phyloP scores from a whole-genome alignment of 2,113 vertebrate genomes.

The Petromus typicus region DNA sequence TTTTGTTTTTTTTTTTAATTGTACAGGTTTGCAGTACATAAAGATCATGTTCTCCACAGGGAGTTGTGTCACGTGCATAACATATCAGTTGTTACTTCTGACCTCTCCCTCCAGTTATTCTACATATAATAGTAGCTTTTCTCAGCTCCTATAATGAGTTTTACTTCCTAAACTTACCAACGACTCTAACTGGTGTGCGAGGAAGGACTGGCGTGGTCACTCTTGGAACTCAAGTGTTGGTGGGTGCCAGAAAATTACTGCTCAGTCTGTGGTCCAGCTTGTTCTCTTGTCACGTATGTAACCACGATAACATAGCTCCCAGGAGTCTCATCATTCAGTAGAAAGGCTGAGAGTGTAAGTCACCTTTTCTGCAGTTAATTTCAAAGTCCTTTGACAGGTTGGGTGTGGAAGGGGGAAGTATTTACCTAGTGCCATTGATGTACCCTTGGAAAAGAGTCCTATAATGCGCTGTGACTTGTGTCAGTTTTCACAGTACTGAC shows the following conservation, averaged over 20 bases:
- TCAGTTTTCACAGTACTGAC: not conserved
- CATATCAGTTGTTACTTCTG: no score
- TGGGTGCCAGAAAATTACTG: not conserved
- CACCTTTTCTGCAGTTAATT: not conserved
- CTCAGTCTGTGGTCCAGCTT: not conserved
- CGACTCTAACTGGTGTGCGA: not conserved
- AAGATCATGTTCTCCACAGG: no score
- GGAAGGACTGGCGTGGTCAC: not conserved
- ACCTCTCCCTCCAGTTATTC: not conserved
- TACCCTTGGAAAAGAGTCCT: not conserved
- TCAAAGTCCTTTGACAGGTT: constrained; percentile 2
- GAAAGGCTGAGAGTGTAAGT: not conserved
- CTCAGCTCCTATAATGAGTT: not conserved
- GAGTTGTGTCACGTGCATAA: no score
- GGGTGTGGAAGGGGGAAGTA: not conserved
- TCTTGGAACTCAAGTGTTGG: not conserved
- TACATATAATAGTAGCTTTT: not conserved
- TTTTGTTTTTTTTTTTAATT: no score
- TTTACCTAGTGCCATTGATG: no score
- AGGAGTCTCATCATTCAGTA: not conserved
- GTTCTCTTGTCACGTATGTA: not conserved
- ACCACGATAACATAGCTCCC: not conserved
- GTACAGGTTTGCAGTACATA: no score
- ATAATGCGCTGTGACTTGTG: not conserved
- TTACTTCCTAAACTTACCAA: constrained; percentile 15